Evolutionary conservation across 2,113 vertebrate species (phyloP), one percentile per base, ranked within the genome.

Genomic region (Protobothrops mucrosquamatus): DNA sequence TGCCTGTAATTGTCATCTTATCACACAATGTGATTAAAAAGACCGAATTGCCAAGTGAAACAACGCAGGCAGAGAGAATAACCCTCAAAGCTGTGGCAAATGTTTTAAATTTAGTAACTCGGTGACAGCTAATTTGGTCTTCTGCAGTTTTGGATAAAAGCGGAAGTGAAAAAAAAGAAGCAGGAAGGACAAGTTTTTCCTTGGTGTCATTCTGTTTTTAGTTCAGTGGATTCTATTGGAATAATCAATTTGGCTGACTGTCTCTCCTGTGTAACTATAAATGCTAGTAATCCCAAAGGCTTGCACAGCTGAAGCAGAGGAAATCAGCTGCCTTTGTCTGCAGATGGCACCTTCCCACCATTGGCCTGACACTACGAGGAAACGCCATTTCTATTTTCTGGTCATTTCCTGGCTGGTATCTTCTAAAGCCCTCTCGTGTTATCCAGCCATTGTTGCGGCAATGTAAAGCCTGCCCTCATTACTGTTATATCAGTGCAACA

Each of bases 1-100:
- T 95, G 92, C 57, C 92, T 95, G 92, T 20, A 90, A 89, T 93
- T 95, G 96, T 94, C 93, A 92, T 96, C 90, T 96, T 88, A 93
- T 91, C 93, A 93, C 94, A 95, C 57, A 95, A 93, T 96, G 93
- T 89, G 74, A 95, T 85, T 57, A 39, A 91, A 92, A 3, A 0
- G 64, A 87, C 86, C 43, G 91, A 95, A 89, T 34, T 94, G 92
- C 56, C 91, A 93, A 91, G 85, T 87, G 95, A 96, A 96, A 96
- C 85, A 92, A 94, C 91, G 86, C 56, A 92, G 95, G 57, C 0
- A 86, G 55, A 92, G 92, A 90, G 92, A 96, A 46, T 85, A 95
- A 92, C 85, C 81, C 46, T 93, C 39, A 14, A n/a, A 57, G 94
- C 92, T 94, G 94, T 85, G 86, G 89, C 88, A 93, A 93, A 90